A percentile compares a stretch with the other conserved stretches of the same genome.
Conservation (phyloP, 2,797 vertebrate species). For the Hydrolagus colliei region DNA sequence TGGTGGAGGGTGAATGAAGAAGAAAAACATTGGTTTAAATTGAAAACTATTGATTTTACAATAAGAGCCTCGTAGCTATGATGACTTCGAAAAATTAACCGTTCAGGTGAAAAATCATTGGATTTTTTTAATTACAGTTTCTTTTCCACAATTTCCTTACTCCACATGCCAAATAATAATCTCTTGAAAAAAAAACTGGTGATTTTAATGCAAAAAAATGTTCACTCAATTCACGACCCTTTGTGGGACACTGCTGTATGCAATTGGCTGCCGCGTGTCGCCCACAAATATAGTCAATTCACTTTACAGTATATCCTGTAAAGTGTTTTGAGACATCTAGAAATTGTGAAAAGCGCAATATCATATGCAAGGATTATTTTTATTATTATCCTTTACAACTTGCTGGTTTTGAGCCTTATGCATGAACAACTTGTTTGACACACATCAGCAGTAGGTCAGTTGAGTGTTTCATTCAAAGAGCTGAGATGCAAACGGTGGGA, state of each 20-base stretch:
- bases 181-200: no score
- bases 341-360: no score
- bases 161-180: no score
- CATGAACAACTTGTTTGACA: neutral
- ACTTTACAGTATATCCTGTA: no score
- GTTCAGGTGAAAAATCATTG: neutral
- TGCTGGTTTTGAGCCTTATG: neutral
- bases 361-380: no score
- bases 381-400: neutral
- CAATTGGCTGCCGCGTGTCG: no score
- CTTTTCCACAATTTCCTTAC: neutral
- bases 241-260: no score
- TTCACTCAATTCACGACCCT: no score
- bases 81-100: neutral
- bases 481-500: neutral
- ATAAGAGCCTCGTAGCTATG: neutral
- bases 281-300: no score
- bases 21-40: neutral
- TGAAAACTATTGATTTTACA: neutral
- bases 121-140: neutral
- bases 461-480: neutral
- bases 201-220: no score
- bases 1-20: neutral
- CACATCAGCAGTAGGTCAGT: neutral
- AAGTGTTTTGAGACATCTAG: no score